Evolutionary conservation across 2,888 invertebrate species (phyloP).

Genomic region (Lochmaea crataegi): DNA sequence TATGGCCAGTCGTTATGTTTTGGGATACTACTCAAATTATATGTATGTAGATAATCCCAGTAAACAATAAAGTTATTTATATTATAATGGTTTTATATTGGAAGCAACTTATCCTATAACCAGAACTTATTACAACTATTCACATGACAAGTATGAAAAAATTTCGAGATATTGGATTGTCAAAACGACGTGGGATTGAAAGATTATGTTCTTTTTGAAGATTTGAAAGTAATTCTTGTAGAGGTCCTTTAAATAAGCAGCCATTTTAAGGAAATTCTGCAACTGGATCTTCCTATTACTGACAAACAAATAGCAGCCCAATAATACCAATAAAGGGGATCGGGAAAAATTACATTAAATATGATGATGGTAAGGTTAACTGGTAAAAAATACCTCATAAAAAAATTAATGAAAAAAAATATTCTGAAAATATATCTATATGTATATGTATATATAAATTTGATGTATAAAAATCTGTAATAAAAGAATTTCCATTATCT

Average conservation of each 20-base stretch:
- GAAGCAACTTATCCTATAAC: too few species aligned
- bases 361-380: neutral
- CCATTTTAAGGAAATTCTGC: neutral
- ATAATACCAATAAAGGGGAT: neutral
- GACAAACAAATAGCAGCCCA: neutral
- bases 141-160: too few species aligned
- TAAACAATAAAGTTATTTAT: too few species aligned
- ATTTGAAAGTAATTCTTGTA: neutral
- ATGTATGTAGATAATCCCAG: too few species aligned
- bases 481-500: neutral
- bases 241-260: neutral
- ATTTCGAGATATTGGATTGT: too few species aligned
- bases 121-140: too few species aligned
- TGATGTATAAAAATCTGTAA: constrained; percentile 10
- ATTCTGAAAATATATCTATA: neutral
- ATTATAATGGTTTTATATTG: too few species aligned
- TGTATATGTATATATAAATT: neutral
- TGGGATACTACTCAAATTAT: too few species aligned
- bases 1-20: too few species aligned
- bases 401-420: neutral
- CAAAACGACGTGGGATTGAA: too few species aligned
- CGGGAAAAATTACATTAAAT: neutral
- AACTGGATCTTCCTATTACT: neutral
- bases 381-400: neutral
- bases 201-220: neutral